A percentile compares a stretch with the other conserved stretches of the same genome.
Conservation (phyloP, 2,797 vertebrate genomes). For the Parotocinclus haroldoi region DNA sequence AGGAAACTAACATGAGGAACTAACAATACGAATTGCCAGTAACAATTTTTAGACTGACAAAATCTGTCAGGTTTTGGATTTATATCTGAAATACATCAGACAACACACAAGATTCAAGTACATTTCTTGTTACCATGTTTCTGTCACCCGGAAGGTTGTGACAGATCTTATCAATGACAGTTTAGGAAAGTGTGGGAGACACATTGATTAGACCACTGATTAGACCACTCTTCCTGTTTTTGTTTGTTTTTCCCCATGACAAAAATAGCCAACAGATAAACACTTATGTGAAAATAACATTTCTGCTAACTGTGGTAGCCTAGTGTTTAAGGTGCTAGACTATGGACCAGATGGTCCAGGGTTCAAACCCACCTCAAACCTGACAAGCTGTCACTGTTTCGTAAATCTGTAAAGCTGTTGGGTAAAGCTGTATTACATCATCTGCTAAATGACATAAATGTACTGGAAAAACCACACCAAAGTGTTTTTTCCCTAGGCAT, state of each 20-base stretch:
- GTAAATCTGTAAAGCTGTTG: too few species aligned
- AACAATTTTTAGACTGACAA: too few species aligned
- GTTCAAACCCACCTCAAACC: too few species aligned
- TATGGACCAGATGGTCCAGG: too few species aligned
- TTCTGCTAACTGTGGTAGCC: too few species aligned
- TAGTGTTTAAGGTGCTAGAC: too few species aligned
- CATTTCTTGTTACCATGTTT: constrained; percentile 16
- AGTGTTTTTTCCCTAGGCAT: too few species aligned
- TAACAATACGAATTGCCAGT: too few species aligned
- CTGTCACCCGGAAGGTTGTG: constrained; percentile 7
- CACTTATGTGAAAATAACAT: constrained; percentile 33
- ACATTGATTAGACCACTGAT: constrained; percentile 24
- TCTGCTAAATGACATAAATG: too few species aligned
- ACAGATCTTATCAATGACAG: constrained; percentile 26
- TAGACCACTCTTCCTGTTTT: constrained; percentile 33
- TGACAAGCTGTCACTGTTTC: too few species aligned
- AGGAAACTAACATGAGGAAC: too few species aligned
- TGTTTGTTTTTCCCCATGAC: constrained; percentile 24
- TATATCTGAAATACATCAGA: constrained; percentile 1
- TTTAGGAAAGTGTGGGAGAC: constrained; percentile 31
- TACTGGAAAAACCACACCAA: neutral
- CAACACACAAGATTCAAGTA: constrained; percentile 9
- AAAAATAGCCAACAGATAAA: constrained; percentile 34
- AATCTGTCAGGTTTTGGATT: neutral
- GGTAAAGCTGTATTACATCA: too few species aligned